phyloP scores from a whole-genome alignment of 2,113 vertebrate species.

The Seriola quinqueradiata region DNA sequence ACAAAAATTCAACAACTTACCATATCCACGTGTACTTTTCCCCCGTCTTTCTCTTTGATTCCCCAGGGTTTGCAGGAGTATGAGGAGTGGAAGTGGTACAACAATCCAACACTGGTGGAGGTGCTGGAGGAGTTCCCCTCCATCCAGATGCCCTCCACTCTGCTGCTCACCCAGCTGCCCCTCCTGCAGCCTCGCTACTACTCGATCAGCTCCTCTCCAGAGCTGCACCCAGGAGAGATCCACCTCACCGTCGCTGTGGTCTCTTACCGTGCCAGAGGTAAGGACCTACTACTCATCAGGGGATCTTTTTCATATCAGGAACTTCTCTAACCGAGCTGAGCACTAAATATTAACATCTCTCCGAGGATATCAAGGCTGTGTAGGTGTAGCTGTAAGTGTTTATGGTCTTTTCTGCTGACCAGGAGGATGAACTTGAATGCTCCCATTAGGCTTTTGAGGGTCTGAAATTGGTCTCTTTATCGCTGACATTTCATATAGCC shows the following conservation, averaged over 20 bases:
- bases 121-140: slow-evolving; percentile 96
- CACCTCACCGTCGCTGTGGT: slow-evolving; percentile 98
- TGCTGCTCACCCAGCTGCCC: slow-evolving; percentile 96
- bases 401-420: neutral
- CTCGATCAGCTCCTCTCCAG: slow-evolving; percentile 97
- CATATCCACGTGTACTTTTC: neutral
- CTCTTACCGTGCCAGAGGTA: slow-evolving; percentile 94
- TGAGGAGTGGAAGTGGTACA: slow-evolving; percentile 99
- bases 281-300: neutral
- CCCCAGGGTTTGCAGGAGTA: slow-evolving; percentile 96
- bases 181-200: slow-evolving; percentile 97
- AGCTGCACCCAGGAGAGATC: slow-evolving; percentile 92
- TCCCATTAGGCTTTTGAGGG: neutral
- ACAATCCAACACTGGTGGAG: slow-evolving; percentile 95
- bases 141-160: slow-evolving; percentile 93
- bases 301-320: neutral
- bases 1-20: neutral
- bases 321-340: neutral
- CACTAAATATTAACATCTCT: neutral
- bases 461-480: neutral
- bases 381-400: neutral
- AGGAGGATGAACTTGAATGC: neutral
- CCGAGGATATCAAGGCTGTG: slow-evolving; percentile 1
- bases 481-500: neutral
- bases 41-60: neutral